phyloP scores from a whole-genome alignment of 2,113 vertebrate species.

The Bagarius yarrelli region DNA sequence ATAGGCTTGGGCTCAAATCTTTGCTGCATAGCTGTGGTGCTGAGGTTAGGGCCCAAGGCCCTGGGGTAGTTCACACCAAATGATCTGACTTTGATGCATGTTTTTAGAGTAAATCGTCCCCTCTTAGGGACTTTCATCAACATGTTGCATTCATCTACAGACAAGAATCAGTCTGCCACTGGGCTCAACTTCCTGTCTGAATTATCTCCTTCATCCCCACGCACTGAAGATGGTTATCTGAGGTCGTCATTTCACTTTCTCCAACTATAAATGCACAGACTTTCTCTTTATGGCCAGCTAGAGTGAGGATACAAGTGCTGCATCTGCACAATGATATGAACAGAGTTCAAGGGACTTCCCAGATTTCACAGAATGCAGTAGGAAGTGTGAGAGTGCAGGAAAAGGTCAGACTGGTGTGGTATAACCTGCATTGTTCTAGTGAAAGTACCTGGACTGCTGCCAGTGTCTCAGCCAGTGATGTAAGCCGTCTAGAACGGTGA shows the following conservation, averaged over 20 bases:
- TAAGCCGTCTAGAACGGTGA: slow-evolving; percentile 37
- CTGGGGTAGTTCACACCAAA: slow-evolving; percentile 56
- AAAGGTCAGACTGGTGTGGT: slow-evolving; percentile 45
- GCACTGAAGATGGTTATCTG: slow-evolving; percentile 38
- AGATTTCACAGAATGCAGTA: slow-evolving; percentile 61
- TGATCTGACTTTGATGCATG: slow-evolving; percentile 55
- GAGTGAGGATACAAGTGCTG: slow-evolving; percentile 43
- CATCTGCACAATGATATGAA: slow-evolving; percentile 46
- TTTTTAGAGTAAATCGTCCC: slow-evolving; percentile 63
- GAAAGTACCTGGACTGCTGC: slow-evolving; percentile 66
- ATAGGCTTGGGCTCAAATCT: slow-evolving; percentile 46
- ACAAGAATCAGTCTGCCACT: slow-evolving; percentile 19
- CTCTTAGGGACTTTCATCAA: slow-evolving; percentile 46
- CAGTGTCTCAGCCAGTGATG: slow-evolving; percentile 36
- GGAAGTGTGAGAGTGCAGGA: slow-evolving; percentile 30
- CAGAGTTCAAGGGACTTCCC: slow-evolving; percentile 74
- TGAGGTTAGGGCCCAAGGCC: slow-evolving; percentile 48
- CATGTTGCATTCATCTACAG: slow-evolving; percentile 31
- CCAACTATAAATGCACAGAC: slow-evolving; percentile 49
- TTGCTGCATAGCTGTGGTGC: slow-evolving; percentile 55
- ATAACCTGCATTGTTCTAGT: slow-evolving; percentile 58
- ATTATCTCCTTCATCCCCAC: slow-evolving; percentile 56
- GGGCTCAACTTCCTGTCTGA: slow-evolving; percentile 16
- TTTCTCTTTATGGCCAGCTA: slow-evolving; percentile 52
- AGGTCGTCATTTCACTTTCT: slow-evolving; percentile 26